Conservation (phyloP, 1,140 invertebrate genomes). For the Chironomus striatipennis region DNA sequence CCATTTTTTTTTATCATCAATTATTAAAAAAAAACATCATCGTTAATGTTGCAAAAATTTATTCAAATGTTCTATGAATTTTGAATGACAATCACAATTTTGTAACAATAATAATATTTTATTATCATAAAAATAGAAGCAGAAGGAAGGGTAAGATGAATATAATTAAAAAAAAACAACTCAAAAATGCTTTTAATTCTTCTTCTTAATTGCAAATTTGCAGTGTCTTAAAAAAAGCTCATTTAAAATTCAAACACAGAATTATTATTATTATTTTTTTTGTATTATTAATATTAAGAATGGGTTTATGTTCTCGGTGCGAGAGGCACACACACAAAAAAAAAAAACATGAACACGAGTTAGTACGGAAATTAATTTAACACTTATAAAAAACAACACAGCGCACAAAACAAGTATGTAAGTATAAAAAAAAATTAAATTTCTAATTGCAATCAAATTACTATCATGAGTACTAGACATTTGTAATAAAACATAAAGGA, state of each 20-base stretch:
- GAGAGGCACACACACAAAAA: no score
- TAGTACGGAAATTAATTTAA: conserved; percentile 9
- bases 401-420: neutral
- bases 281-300: neutral
- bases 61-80: no score
- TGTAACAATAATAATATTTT: conserved; percentile 15
- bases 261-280: neutral
- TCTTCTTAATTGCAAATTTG: neutral
- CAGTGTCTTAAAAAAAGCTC: neutral
- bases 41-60: no score
- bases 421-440: neutral
- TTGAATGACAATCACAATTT: neutral
- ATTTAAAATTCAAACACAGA: neutral
- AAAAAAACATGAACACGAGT: neutral
- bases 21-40: neutral
- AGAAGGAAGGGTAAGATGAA: no score
- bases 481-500: no score
- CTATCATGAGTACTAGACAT: no score
- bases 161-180: neutral
- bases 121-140: conserved; percentile 2
- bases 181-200: neutral
- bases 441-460: conserved; percentile 5
- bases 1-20: neutral
- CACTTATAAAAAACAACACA: conserved; percentile 12
- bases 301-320: neutral